Percentiles rank a stretch among this genome's conserved stretches.
These are phyloP conservation scores for Caenorhabditis sp. DNA, from an alignment of 2,888 invertebrate genomes.

Conservation along the genomic window DNA sequence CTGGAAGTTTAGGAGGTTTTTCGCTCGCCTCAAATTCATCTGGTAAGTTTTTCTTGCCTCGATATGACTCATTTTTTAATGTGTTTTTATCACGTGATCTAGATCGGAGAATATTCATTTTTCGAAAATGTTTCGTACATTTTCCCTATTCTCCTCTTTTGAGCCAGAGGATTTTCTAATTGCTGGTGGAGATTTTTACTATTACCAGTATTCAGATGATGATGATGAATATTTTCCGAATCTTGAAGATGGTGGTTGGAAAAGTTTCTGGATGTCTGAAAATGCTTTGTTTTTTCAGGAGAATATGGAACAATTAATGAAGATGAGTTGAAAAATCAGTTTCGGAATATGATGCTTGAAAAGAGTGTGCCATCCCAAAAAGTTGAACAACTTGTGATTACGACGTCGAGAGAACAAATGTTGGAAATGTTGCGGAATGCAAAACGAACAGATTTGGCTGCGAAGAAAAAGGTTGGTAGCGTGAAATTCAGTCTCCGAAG, in stretches of 20 bases:
- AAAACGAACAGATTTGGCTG: constrained; percentile 18
- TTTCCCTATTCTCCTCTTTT: not conserved
- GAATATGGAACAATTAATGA: constrained; percentile 16
- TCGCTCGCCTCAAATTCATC: constrained; percentile 38
- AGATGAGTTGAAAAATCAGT: constrained; percentile 19
- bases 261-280: not conserved
- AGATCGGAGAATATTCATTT: not conserved
- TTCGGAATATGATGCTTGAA: constrained; percentile 26
- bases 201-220: not conserved
- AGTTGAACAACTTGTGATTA: constrained; percentile 15
- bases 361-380: constrained; percentile 11
- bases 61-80: constrained; percentile 5
- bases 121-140: constrained; percentile 1
- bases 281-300: constrained; percentile 10
- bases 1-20: constrained; percentile 28
- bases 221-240: constrained; percentile 4
- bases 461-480: too few species aligned
- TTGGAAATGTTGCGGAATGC: constrained; percentile 24
- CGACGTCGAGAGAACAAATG: constrained; percentile 14
- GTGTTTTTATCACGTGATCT: not conserved
- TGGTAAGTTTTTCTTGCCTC: constrained; percentile 7
- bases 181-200: not conserved
- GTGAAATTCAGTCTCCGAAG: too few species aligned
- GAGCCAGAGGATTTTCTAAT: not conserved
- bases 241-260: constrained; percentile 1